phyloP scores from a whole-genome alignment of 2,113 vertebrate genomes.

The Poeciliopsis prolifica region DNA sequence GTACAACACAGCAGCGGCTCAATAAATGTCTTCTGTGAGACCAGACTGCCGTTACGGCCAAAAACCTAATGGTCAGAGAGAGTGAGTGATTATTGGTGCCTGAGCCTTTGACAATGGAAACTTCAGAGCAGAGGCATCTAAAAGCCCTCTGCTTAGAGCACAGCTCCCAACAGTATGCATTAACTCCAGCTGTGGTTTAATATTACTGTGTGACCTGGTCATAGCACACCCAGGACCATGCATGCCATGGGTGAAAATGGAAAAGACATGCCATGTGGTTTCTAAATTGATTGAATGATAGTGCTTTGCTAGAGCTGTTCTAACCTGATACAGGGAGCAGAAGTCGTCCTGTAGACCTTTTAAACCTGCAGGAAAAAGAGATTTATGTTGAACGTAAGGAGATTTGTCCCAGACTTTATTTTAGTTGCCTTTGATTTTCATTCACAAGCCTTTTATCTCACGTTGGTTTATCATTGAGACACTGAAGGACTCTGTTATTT shows the following conservation, averaged over 20 bases:
- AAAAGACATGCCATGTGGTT: not conserved
- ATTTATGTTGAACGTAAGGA: not conserved
- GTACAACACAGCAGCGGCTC: conserved; percentile 68
- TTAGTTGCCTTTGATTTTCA: not conserved
- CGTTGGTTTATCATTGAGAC: not conserved
- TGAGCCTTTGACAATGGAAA: conserved; percentile 55
- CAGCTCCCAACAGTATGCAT: conserved; percentile 12
- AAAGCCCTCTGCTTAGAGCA: conserved; percentile 15
- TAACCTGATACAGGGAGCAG: too few species aligned
- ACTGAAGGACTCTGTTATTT: conserved; percentile 24
- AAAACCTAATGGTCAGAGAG: conserved; percentile 71
- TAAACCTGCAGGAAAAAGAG: not conserved
- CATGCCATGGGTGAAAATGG: not conserved
- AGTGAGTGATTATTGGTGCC: conserved; percentile 68
- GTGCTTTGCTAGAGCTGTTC: conserved; percentile 12
- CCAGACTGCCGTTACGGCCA: conserved; percentile 61
- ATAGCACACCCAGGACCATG: not conserved
- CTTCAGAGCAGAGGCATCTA: conserved; percentile 53
- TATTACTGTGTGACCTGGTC: conserved; percentile 2
- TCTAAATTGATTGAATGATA: not conserved
- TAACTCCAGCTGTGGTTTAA: not conserved
- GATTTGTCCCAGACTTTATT: not conserved
- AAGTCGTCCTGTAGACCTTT: conserved; percentile 20
- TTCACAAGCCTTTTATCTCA: not conserved
- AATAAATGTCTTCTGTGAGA: conserved; percentile 67